A percentile compares a stretch with the other conserved stretches of the same genome.
phyloP scores from a whole-genome alignment of 2,113 vertebrate species.

The Dicentrarchus labrax region DNA sequence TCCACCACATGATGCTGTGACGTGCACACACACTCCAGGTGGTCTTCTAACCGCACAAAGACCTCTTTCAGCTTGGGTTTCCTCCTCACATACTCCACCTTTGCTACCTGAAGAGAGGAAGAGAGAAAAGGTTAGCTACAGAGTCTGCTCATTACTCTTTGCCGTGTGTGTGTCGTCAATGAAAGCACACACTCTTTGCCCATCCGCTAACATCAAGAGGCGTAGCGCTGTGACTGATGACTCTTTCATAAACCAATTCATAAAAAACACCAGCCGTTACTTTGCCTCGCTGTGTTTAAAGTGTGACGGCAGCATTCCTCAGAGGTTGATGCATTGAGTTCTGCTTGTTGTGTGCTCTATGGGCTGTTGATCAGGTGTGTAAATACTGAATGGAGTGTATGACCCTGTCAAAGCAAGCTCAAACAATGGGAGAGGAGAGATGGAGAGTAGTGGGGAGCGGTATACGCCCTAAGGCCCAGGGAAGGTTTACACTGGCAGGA shows the following conservation, averaged over 20 bases:
- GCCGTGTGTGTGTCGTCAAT: slow-evolving; percentile 8
- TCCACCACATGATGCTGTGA: slow-evolving; percentile 90
- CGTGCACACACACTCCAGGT: slow-evolving; percentile 94
- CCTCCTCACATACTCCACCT: slow-evolving; percentile 97
- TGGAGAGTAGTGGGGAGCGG: slow-evolving; percentile 8
- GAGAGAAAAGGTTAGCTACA: slow-evolving; percentile 48
- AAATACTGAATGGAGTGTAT: slow-evolving; percentile 62
- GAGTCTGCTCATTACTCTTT: slow-evolving; percentile 37
- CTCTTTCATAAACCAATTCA: slow-evolving; percentile 63
- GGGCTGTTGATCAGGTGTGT: slow-evolving; percentile 72
- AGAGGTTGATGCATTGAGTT: slow-evolving; percentile 57
- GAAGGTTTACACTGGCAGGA: slow-evolving; percentile 72
- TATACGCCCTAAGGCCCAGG: slow-evolving; percentile 46
- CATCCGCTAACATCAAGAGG: slow-evolving; percentile 33
- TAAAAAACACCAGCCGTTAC: not conserved
- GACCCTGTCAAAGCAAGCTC: slow-evolving; percentile 60
- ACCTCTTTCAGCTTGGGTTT: slow-evolving; percentile 98
- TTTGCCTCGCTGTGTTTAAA: slow-evolving; percentile 43
- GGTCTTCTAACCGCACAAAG: slow-evolving; percentile 97
- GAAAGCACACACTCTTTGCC: slow-evolving; percentile 31
- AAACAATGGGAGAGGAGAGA: slow-evolving; percentile 54
- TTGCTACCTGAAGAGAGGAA: slow-evolving; percentile 90
- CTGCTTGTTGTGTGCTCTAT: slow-evolving; percentile 48
- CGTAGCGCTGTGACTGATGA: slow-evolving; percentile 64
- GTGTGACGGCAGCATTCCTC: slow-evolving; percentile 70